Percentiles rank a stretch among this genome's conserved stretches.
These are phyloP conservation scores for Larimichthys crocea DNA, from an alignment of 2,113 vertebrate species.

Conservation along the genomic window DNA sequence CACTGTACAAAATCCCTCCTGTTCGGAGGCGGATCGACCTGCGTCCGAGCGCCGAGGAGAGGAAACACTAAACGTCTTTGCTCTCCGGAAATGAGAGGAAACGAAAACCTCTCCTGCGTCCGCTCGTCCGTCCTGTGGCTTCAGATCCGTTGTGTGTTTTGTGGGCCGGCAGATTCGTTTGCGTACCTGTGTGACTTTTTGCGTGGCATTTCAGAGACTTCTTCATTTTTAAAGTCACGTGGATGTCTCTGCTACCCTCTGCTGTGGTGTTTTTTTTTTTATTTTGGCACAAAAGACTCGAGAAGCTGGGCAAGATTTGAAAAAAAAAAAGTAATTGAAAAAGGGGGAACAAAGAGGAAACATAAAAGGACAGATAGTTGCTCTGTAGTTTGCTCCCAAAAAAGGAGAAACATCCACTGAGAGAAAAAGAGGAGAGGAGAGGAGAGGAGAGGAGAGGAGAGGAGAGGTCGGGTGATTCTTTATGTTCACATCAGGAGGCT, in stretches of 20 bases:
- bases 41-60: conserved; percentile 13
- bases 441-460: too few relatives aligned
- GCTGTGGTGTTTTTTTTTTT: conserved; percentile 15
- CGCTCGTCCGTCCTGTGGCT: conserved; percentile 18
- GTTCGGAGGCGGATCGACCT: conserved; percentile 3
- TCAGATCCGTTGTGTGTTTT: background rate
- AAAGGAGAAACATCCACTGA: conserved; percentile 33
- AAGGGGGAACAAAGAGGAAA: background rate
- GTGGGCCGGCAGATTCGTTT: conserved; percentile 15
- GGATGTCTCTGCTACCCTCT: conserved; percentile 23
- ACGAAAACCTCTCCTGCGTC: conserved; percentile 13
- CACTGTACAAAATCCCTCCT: conserved; percentile 46
- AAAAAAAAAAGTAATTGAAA: background rate
- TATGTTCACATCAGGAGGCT: background rate
- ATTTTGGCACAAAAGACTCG: conserved; percentile 40
- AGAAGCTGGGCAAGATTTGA: conserved; percentile 17
- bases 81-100: conserved; percentile 6
- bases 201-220: conserved; percentile 31
- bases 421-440: background rate
- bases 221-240: conserved; percentile 14
- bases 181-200: conserved; percentile 18
- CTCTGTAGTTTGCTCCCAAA: background rate
- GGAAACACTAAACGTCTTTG: background rate
- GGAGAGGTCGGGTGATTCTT: background rate
- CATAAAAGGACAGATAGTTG: conserved; percentile 3